phyloP scores from a whole-genome alignment of 2,113 vertebrate species.

The Sialia sialis region DNA sequence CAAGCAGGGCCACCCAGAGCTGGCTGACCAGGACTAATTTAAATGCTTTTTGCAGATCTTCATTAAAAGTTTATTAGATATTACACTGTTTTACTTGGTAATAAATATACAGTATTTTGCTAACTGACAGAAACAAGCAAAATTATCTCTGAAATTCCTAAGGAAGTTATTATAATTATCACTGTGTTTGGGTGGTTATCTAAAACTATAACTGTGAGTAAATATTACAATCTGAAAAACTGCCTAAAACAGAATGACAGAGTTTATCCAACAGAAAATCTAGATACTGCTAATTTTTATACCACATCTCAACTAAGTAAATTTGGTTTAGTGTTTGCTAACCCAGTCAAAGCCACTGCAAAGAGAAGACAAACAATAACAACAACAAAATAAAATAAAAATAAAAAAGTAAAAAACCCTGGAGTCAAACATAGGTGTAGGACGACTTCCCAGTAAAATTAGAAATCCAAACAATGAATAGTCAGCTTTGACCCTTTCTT shows the following conservation, averaged over 20 bases:
- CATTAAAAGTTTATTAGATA: background rate
- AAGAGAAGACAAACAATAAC: background rate
- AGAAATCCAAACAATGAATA: background rate
- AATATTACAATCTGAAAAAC: background rate
- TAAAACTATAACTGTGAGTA: background rate
- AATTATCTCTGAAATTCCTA: background rate
- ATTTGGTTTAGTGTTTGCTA: background rate
- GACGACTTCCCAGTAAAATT: background rate
- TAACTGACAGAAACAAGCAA: background rate
- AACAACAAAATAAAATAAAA: background rate
- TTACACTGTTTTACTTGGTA: background rate
- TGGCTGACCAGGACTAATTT: background rate
- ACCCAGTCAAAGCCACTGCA: background rate
- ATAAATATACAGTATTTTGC: background rate
- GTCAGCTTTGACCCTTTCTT: background rate
- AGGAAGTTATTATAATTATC: background rate
- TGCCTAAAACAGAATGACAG: background rate
- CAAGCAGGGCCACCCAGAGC: background rate
- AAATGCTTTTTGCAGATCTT: background rate
- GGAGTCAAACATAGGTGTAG: accelerated
- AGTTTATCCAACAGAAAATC: background rate
- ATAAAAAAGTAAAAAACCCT: accelerated
- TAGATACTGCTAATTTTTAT: background rate
- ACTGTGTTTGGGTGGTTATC: background rate
- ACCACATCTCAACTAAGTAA: background rate